Base-by-base conservation (phyloP, 2,113 vertebrate genomes). In the Toxotes chatareus region DNA sequence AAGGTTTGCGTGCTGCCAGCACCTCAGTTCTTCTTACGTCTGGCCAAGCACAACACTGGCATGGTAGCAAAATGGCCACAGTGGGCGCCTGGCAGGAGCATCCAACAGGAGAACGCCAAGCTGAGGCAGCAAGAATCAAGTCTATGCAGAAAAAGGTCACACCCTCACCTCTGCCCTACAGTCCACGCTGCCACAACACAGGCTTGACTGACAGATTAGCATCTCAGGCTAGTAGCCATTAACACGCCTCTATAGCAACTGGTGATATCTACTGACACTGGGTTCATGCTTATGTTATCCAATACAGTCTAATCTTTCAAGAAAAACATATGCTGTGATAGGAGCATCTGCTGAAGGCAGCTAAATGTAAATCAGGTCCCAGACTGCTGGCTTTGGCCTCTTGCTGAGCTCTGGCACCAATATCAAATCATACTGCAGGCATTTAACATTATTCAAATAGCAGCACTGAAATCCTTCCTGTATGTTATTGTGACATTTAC, bases 1-100 rank as follows among this genome's bases (percentile, higher is more conserved):
- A 75, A 72, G 62, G 67, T 81, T 70, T 69, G 61, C 57, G 1
- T 73, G 77, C 81, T 87, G 86, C 82, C 83, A 91, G 68, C 40
- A n/a, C 74, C 71, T 85, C 71, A 84, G 69, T 80, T 83, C 95
- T 93, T 94, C 87, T 82, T 88, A 86, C 91, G 89, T 93, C 89
- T n/a, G 68, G 95, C 96, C 96, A 97, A 97, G 95, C 92, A 96
- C 93, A 96, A 95, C 95, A 96, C 88, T 93, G 94, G 93, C 93
- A 90, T 83, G 56, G 86, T 79, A 95, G 94, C 93, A 94, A 93
- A 87, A 94, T 93, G 86, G 89, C 92, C 92, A 90, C 94, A 93
- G 92, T 84, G 84, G 91, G 92, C 82, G 76, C 88, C 95, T 94
- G 91, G 94, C 91, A 92, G 83, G 85, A 84, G 87, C 91, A 86